Percentiles rank a stretch among this genome's conserved stretches.
Evolutionary conservation across 2,113 vertebrate genomes (phyloP).

Genomic region (Kryptolebias marmoratus): DNA sequence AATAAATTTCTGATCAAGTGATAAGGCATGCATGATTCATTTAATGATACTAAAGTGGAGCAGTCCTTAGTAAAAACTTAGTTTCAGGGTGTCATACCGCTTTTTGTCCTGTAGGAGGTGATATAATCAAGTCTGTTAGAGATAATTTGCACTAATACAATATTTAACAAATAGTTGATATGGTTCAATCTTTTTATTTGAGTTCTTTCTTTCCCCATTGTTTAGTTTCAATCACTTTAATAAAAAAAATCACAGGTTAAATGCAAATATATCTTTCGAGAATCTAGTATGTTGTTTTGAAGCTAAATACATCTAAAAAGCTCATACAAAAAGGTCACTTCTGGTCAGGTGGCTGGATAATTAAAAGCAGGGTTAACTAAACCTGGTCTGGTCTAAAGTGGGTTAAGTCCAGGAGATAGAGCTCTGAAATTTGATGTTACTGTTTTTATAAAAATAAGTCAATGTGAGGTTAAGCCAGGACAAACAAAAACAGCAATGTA

Average conservation of each 20-base stretch:
- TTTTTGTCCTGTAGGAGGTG: constrained; percentile 57
- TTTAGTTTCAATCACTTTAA: no score
- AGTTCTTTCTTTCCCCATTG: neutral
- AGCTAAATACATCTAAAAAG: no score
- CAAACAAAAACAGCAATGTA: no score
- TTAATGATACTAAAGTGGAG: no score
- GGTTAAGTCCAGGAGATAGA: neutral
- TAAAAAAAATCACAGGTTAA: no score
- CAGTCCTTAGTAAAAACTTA: neutral
- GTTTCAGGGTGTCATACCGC: constrained; percentile 13
- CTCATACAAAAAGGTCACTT: neutral
- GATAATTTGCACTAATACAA: neutral
- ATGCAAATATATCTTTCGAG: no score
- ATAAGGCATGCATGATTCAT: neutral
- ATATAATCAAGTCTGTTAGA: constrained; percentile 34
- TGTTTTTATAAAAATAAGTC: neutral
- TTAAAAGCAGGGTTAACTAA: neutral
- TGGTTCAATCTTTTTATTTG: neutral
- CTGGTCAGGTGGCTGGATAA: neutral
- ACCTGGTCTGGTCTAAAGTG: neutral
- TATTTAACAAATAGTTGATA: neutral
- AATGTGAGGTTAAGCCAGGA: neutral
- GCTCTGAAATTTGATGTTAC: neutral
- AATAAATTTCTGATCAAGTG: constrained; percentile 63
- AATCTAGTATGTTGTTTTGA: neutral